phyloP scores from a whole-genome alignment of 1,140 invertebrate species.

The Saccostrea glomerata region DNA sequence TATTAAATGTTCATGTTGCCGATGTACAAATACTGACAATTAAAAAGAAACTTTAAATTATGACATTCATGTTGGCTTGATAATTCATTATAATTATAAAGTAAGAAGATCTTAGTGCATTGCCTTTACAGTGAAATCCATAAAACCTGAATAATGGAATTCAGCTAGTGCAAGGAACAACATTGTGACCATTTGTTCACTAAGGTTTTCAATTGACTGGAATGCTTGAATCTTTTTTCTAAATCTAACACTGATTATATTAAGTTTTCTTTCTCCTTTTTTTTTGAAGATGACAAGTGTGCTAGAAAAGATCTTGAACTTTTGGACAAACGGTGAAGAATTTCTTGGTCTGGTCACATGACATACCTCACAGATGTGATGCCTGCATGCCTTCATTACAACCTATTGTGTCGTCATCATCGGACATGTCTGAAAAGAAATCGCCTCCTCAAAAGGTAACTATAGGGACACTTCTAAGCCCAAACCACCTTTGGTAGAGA shows the following conservation, averaged over 20 bases:
- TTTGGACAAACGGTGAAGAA: conserved; percentile 1
- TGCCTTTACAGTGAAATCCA: too few relatives aligned
- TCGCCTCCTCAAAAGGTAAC: conserved; percentile 76
- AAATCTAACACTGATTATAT: neutral
- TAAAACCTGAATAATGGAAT: too few relatives aligned
- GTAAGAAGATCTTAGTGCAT: too few relatives aligned
- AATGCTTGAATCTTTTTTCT: neutral
- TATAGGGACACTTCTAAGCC: neutral
- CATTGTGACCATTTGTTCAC: too few relatives aligned
- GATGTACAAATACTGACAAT: neutral
- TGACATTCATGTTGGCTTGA: too few relatives aligned
- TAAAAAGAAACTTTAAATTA: neutral
- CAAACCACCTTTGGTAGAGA: too few relatives aligned
- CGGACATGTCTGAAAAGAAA: conserved; percentile 77
- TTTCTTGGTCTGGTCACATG: conserved; percentile 55
- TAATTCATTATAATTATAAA: too few relatives aligned
- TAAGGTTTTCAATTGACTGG: neutral
- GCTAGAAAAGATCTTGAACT: neutral
- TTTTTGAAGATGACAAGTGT: conserved; percentile 57
- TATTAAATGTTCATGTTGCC: neutral
- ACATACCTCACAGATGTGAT: conserved; percentile 44
- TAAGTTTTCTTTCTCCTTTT: neutral
- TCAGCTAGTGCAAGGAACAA: too few relatives aligned
- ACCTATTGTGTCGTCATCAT: conserved; percentile 64
- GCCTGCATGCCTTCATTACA: conserved; percentile 73